Base-by-base conservation (phyloP, 2,888 invertebrate species). In the Gerosis bhagava region DNA sequence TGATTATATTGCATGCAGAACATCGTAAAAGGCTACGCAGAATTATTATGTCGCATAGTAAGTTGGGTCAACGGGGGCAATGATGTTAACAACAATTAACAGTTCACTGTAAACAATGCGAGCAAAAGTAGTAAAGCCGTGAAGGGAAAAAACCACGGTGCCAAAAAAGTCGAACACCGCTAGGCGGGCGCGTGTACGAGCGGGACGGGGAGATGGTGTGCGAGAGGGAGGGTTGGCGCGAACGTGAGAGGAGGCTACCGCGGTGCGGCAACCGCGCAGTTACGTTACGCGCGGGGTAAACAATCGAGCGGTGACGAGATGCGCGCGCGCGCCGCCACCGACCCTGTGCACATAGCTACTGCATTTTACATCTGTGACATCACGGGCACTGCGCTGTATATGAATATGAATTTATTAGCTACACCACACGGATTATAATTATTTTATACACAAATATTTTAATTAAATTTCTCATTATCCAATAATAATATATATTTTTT, bases 141-240 rank as follows among this genome's bases (percentile, higher is more conserved):
- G 76, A 77, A 77, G 71, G 80, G 78, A 78, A 83, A 80, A 83
- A 86, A 80, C 73, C 77, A 78, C 82, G 80, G 66, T 69, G 73
- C 79, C 83, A 83, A 88, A 87, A 87, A 88, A 84, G 77, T 82
- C 77, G 80, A 81, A 78, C 83, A 88, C 87, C 87, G 87, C 86
- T 86, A 87, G 72, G 71, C 72, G 34, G n/a, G n/a, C n/a, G 43
- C 28, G 43, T 5, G 42, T 19, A 37, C 37, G 76, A 83, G 68
- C 54, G 70, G 58, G 83, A 83, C 67, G 62, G 61, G 43, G 24
- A 51, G 65, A 70, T 60, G 32, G 51, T 49, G 71, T 57, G 60
- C 50, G 67, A 69, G 62, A 49, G 71, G 59, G 78, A 59, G 57
- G 65, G 54, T 51, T 52, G 64, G 74, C 82, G 84, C 82, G 88